phyloP scores from a whole-genome alignment of 23 tunicate species.

The Ciona savignyi region DNA sequence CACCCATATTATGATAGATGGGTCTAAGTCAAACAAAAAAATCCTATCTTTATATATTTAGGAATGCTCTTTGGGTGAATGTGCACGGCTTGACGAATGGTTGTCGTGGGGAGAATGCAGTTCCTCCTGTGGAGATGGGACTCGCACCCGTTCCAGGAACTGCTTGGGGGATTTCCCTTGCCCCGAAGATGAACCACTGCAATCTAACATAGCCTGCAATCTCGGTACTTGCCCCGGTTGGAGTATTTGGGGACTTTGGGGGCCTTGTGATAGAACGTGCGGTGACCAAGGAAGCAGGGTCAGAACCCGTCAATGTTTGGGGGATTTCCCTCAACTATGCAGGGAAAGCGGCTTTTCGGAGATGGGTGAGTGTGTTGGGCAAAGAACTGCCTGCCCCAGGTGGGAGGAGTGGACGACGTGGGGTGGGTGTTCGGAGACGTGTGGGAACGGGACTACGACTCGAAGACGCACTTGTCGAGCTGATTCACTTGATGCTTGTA shows the following conservation, averaged over 20 bases:
- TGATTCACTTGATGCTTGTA: slow-evolving; percentile 6
- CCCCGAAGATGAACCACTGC: slow-evolving; percentile 19
- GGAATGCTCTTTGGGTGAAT: slow-evolving; percentile 28
- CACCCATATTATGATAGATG: no score
- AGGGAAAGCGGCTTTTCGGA: slow-evolving; percentile 7
- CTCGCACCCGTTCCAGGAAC: slow-evolving; percentile 7
- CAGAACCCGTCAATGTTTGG: slow-evolving; percentile 29
- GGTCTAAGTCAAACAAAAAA: no score
- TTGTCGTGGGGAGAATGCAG: slow-evolving; percentile 34
- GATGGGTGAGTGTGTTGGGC: slow-evolving; percentile 1
- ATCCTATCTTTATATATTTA: no score
- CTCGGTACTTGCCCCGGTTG: slow-evolving; percentile 35
- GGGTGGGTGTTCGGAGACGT: slow-evolving; percentile 29
- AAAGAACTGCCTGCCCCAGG: slow-evolving; percentile 17
- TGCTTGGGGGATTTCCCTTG: slow-evolving; percentile 58
- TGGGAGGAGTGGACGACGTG: slow-evolving; percentile 34
- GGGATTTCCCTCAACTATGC: slow-evolving; percentile 33
- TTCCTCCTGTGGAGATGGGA: slow-evolving; percentile 34
- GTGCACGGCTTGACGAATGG: slow-evolving; percentile 39
- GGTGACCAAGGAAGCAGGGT: slow-evolving; percentile 20
- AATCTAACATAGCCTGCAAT: slow-evolving; percentile 20
- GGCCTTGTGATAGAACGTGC: slow-evolving; percentile 47
- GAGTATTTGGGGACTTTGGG: slow-evolving; percentile 50
- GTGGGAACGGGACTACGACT: slow-evolving; percentile 15
- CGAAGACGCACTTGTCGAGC: slow-evolving; percentile 23